phyloP scores from a whole-genome alignment of 1,140 invertebrate genomes.

The Homarus americanus region DNA sequence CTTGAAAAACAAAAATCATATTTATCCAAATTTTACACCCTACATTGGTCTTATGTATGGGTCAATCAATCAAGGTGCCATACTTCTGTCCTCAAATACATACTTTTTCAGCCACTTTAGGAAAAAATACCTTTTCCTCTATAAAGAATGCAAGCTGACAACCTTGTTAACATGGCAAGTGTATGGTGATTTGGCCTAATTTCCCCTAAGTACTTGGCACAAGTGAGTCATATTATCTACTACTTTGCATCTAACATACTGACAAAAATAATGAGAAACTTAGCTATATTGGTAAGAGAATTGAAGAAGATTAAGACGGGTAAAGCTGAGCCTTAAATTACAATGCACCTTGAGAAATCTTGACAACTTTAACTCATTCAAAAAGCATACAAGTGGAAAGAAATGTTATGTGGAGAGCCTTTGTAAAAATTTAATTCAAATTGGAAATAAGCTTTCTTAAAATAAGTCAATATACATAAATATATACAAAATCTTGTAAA shows the following conservation, averaged over 20 bases:
- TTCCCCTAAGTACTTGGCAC: constrained; percentile 12
- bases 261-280: background rate
- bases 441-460: background rate
- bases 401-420: background rate
- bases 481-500: too few relatives aligned
- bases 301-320: background rate
- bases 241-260: background rate
- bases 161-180: background rate
- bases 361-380: background rate
- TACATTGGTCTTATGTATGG: background rate
- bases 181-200: background rate
- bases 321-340: background rate
- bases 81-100: background rate
- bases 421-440: background rate
- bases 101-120: background rate
- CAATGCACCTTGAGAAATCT: background rate
- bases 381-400: background rate
- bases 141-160: background rate
- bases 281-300: background rate
- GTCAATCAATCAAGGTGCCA: background rate
- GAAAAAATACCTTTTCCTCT: background rate
- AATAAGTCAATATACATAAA: too few relatives aligned
- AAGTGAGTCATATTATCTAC: background rate
- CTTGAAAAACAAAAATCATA: background rate
- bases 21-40: background rate